A percentile compares a stretch with the other conserved stretches of the same genome.
phyloP scores from a whole-genome alignment of 23 tunicate genomes.

The Diplosoma virens region DNA sequence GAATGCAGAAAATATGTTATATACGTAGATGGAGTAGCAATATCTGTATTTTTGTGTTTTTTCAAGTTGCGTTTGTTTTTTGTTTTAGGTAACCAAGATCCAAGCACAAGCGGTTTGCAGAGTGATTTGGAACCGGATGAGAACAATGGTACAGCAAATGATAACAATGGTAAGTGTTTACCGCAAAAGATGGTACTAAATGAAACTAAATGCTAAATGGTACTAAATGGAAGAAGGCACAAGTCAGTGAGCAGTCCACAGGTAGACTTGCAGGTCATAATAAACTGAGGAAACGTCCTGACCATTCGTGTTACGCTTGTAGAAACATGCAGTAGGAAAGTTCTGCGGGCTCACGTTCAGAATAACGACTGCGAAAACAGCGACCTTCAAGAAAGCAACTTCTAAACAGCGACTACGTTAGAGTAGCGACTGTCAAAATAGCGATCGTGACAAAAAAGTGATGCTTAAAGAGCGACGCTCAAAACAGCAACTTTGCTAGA shows the following conservation, averaged over 20 bases:
- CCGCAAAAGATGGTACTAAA: slow-evolving; percentile 11
- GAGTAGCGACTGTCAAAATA: too few relatives aligned
- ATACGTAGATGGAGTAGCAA: background rate
- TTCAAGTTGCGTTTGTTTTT: background rate
- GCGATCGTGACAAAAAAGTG: too few relatives aligned
- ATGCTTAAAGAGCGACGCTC: too few relatives aligned
- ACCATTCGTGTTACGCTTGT: background rate
- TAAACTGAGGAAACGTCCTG: background rate
- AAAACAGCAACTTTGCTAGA: too few relatives aligned
- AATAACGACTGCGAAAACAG: too few relatives aligned
- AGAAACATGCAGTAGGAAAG: too few relatives aligned
- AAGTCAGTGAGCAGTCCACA: background rate
- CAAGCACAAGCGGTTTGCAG: slow-evolving; percentile 6
- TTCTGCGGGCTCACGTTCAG: too few relatives aligned
- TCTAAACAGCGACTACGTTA: too few relatives aligned
- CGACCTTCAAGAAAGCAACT: too few relatives aligned
- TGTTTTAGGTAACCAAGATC: slow-evolving; percentile 9
- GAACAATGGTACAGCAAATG: background rate
- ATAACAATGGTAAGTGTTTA: too few relatives aligned
- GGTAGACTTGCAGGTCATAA: slow-evolving; percentile 1
- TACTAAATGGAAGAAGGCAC: background rate
- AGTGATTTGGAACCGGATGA: slow-evolving; percentile 5
- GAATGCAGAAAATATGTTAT: background rate
- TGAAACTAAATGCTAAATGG: too few relatives aligned
- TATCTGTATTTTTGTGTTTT: slow-evolving; percentile 4